Conservation (phyloP, 2,113 vertebrate species). For the Guaruba guarouba region DNA sequence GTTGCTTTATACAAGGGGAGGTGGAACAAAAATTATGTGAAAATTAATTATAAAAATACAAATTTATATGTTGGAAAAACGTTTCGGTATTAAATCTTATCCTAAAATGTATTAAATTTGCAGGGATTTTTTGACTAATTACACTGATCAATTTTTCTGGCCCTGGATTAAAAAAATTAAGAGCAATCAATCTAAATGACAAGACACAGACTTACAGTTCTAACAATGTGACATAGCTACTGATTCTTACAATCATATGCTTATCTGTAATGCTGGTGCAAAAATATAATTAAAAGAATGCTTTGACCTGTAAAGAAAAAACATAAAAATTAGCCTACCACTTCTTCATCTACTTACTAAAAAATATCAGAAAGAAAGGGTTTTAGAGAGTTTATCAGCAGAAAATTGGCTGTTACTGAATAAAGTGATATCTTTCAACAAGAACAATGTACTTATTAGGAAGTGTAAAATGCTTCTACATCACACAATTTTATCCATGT, state of each 20-base stretch:
- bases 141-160: neutral
- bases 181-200: neutral
- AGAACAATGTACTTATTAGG: slow-evolving; percentile 77
- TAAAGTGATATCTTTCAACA: slow-evolving; percentile 65
- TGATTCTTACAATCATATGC: neutral
- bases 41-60: neutral
- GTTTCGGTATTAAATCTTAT: neutral
- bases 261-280: slow-evolving; percentile 4
- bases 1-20: neutral
- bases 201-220: neutral
- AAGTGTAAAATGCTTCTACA: slow-evolving; percentile 73
- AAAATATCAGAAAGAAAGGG: slow-evolving; percentile 57
- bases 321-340: slow-evolving; percentile 59
- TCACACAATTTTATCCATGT: slow-evolving; percentile 50
- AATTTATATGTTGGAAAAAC: neutral
- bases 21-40: neutral
- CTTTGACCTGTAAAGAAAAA: slow-evolving; percentile 57
- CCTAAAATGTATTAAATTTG: neutral
- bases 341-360: slow-evolving; percentile 54
- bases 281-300: slow-evolving; percentile 61
- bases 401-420: slow-evolving; percentile 70
- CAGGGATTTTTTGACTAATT: neutral
- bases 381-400: slow-evolving; percentile 73
- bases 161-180: neutral
- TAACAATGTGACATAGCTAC: neutral